Percentiles rank a stretch among this genome's conserved stretches.
Conservation (phyloP, 1,140 invertebrate species). For the Anoplophora glabripennis region DNA sequence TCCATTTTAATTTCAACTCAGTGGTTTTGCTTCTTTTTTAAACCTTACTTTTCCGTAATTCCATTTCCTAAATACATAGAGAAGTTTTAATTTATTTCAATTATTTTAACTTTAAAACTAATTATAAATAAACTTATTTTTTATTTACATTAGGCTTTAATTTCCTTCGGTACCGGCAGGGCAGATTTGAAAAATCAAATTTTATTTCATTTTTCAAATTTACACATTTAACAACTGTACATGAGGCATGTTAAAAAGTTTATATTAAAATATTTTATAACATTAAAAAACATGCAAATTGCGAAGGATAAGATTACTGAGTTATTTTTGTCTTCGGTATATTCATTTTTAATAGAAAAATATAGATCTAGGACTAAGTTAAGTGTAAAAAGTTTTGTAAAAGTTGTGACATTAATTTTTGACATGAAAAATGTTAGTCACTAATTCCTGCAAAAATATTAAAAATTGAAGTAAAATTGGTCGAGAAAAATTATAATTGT, state of each 20-base stretch:
- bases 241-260: not conserved
- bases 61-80: slow-evolving; percentile 2
- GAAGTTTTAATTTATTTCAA: slow-evolving; percentile 17
- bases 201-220: too few species aligned
- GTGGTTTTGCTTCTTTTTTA: slow-evolving; percentile 38
- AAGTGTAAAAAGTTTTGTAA: not conserved
- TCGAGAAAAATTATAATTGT: not conserved
- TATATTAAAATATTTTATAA: too few species aligned
- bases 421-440: not conserved
- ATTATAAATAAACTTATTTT: slow-evolving; percentile 13
- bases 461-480: not conserved
- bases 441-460: not conserved
- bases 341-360: too few species aligned
- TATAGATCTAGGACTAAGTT: too few species aligned
- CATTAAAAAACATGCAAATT: not conserved
- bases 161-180: not conserved
- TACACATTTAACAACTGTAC: too few species aligned
- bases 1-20: slow-evolving; percentile 47
- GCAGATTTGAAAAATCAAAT: too few species aligned
- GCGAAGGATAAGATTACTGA: not conserved
- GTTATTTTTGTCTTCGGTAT: not conserved
- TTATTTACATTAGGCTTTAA: slow-evolving; percentile 4
- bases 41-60: slow-evolving; percentile 21
- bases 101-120: slow-evolving; percentile 3
- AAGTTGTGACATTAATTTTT: not conserved